A percentile compares a stretch with the other conserved stretches of the same genome.
Evolutionary conservation across 2,888 invertebrate species (phyloP).

Genomic region (Anodontia alba): DNA sequence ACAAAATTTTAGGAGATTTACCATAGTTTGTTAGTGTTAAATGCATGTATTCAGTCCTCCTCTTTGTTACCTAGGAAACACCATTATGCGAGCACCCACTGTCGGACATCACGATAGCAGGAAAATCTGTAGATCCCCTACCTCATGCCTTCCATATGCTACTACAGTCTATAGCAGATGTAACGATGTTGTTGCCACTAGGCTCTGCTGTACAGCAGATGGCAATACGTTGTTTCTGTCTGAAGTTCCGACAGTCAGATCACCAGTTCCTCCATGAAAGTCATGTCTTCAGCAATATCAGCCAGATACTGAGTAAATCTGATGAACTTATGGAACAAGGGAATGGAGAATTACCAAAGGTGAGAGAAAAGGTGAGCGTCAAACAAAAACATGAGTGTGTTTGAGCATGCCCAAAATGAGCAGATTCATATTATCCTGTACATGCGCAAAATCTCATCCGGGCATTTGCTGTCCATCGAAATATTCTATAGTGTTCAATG

Average conservation of each 20-base stretch:
- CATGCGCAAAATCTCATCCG: too few relatives aligned
- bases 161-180: conserved; percentile 95
- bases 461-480: too few relatives aligned
- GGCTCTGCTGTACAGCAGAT: conserved; percentile 94
- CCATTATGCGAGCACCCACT: conserved; percentile 91
- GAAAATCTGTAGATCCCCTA: conserved; percentile 85
- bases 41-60: too few relatives aligned
- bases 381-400: not conserved
- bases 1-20: too few relatives aligned
- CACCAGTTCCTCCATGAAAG: conserved; percentile 96
- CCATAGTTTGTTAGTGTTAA: too few relatives aligned
- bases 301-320: conserved; percentile 96
- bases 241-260: conserved; percentile 94
- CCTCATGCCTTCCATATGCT: conserved; percentile 93
- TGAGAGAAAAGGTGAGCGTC: conserved; percentile 6
- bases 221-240: conserved; percentile 96
- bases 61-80: conserved; percentile 70
- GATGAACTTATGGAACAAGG: conserved; percentile 87
- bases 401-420: not conserved
- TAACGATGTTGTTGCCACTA: conserved; percentile 94
- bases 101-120: conserved; percentile 91
- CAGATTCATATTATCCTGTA: too few relatives aligned
- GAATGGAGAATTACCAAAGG: conserved; percentile 59
- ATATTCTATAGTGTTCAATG: too few relatives aligned
- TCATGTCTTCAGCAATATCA: conserved; percentile 97